phyloP scores from a whole-genome alignment of 2,797 vertebrate genomes.

The Helicolenus hilgendorfi region DNA sequence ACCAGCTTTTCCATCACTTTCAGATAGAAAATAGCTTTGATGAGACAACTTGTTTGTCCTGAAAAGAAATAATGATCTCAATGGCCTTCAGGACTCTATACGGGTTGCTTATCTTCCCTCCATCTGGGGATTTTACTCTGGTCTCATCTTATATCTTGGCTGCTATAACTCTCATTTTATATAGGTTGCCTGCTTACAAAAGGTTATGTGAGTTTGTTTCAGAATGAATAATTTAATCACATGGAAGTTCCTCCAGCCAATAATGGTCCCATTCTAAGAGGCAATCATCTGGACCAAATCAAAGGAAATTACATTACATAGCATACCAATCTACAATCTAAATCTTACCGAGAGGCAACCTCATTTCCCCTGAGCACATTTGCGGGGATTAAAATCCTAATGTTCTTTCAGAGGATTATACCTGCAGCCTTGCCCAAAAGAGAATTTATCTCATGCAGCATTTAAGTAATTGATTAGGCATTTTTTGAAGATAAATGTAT shows the following conservation, averaged over 20 bases:
- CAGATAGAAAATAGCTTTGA: conserved; percentile 42
- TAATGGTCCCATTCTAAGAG: not conserved
- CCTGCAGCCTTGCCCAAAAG: not conserved
- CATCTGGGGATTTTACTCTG: not conserved
- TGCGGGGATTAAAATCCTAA: not conserved
- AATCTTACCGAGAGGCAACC: not conserved
- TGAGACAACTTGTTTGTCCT: conserved; percentile 24
- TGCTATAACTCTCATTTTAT: not conserved
- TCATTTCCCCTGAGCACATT: not conserved
- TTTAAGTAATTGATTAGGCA: not conserved
- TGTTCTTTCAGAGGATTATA: not conserved
- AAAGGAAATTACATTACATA: conserved; percentile 10
- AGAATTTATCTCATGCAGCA: not conserved
- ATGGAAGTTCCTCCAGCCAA: not conserved
- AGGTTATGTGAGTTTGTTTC: not conserved
- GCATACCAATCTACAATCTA: not conserved
- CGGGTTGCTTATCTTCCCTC: not conserved
- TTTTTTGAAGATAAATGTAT: not conserved
- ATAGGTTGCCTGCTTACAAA: not conserved
- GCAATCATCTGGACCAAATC: conserved; percentile 13
- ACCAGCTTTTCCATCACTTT: conserved; percentile 38
- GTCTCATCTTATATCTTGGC: not conserved
- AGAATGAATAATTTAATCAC: conserved; percentile 23
- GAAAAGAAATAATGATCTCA: conserved; percentile 49
- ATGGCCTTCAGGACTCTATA: conserved; percentile 1